These are phyloP conservation scores for Agrenia bidenticulata DNA, from an alignment of 2,888 invertebrate species.

Conservation along the genomic window DNA sequence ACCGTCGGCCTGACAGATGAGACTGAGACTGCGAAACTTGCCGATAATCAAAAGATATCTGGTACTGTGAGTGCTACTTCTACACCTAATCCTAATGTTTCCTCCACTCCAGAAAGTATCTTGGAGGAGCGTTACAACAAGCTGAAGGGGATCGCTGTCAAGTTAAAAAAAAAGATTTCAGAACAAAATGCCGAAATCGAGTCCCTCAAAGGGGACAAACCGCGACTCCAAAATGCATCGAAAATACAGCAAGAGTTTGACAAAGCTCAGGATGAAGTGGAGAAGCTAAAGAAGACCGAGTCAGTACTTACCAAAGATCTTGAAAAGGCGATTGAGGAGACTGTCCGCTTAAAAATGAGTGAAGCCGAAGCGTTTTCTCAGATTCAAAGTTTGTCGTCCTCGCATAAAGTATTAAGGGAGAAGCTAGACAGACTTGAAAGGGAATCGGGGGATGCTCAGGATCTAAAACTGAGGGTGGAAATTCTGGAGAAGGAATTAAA, in stretches of 20 bases:
- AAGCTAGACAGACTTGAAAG: slow-evolving; percentile 46
- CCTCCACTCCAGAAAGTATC: too few relatives aligned
- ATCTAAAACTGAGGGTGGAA: slow-evolving; percentile 34
- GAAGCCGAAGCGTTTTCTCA: slow-evolving; percentile 36
- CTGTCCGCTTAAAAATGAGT: slow-evolving; percentile 38
- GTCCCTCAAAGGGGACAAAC: slow-evolving; percentile 39
- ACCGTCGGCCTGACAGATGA: too few relatives aligned
- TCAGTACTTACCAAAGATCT: slow-evolving; percentile 48
- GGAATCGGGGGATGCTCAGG: slow-evolving; percentile 33
- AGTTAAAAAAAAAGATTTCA: slow-evolving; percentile 44
- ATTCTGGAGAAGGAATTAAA: slow-evolving; percentile 48
- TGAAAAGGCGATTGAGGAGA: slow-evolving; percentile 45
- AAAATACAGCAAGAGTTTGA: slow-evolving; percentile 51
- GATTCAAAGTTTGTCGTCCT: slow-evolving; percentile 42
- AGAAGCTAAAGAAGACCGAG: slow-evolving; percentile 42
- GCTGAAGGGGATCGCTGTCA: slow-evolving; percentile 47
- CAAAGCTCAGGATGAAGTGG: slow-evolving; percentile 51
- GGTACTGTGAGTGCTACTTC: too few relatives aligned
- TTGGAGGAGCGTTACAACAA: slow-evolving; percentile 44
- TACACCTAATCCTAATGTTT: too few relatives aligned
- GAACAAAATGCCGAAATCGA: slow-evolving; percentile 49
- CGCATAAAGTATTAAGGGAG: slow-evolving; percentile 44
- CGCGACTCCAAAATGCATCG: slow-evolving; percentile 45
- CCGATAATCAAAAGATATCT: slow-evolving; percentile 15
- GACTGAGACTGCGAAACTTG: too few relatives aligned